Conservation (phyloP, 2,888 invertebrate species). For the Yponomeuta malinellus region DNA sequence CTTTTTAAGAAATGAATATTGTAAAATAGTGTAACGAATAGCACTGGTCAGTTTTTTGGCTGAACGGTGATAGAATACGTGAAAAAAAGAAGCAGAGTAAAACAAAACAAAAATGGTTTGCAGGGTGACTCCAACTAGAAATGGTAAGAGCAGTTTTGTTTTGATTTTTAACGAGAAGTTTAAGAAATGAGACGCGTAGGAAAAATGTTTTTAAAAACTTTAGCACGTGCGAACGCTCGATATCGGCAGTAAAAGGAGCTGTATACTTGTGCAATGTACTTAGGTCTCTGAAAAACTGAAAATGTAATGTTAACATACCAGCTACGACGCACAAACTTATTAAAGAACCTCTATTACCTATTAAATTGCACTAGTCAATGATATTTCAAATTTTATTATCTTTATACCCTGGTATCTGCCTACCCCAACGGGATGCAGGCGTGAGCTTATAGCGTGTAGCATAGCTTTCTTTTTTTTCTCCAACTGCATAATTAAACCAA, state of each 20-base stretch:
- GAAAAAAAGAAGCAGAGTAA: conserved; percentile 14
- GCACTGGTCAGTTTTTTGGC: conserved; percentile 8
- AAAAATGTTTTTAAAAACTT: neutral
- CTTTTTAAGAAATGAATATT: neutral
- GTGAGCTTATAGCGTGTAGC: too few relatives aligned
- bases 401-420: too few relatives aligned
- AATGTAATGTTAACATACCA: neutral
- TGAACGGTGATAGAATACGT: conserved; percentile 19
- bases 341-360: too few relatives aligned
- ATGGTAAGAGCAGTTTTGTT: conserved; percentile 36
- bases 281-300: neutral
- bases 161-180: neutral
- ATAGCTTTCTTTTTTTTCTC: too few relatives aligned
- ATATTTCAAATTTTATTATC: too few relatives aligned
- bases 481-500: too few relatives aligned
- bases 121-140: conserved; percentile 49
- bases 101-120: conserved; percentile 43
- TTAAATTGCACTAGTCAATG: too few relatives aligned
- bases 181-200: neutral
- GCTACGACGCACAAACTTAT: neutral
- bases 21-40: neutral
- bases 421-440: too few relatives aligned
- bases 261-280: neutral
- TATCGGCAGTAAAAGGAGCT: neutral
- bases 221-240: neutral